A percentile compares a stretch with the other conserved stretches of the same genome.
phyloP scores from a whole-genome alignment of 2,888 invertebrate genomes.

The Ornithoptera alexandrae region DNA sequence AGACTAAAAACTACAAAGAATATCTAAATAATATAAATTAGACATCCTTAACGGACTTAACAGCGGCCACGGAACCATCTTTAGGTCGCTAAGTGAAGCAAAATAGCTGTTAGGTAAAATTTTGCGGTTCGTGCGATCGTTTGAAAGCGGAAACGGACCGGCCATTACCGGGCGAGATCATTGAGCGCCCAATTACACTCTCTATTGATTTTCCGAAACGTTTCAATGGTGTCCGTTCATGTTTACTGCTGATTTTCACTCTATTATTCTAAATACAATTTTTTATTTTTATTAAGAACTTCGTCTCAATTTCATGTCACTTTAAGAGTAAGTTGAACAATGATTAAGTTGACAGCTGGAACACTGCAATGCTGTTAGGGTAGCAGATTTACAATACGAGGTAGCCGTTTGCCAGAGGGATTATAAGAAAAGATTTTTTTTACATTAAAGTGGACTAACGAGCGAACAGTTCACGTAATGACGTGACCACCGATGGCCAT shows the following conservation, averaged over 20 bases:
- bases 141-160: slow-evolving; percentile 42
- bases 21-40: background rate
- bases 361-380: no score
- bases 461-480: no score
- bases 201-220: slow-evolving; percentile 50
- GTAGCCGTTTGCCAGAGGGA: no score
- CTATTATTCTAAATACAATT: background rate
- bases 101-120: slow-evolving; percentile 43
- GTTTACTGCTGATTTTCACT: slow-evolving; percentile 8
- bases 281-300: background rate
- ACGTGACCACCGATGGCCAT: no score
- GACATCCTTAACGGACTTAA: background rate
- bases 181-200: slow-evolving; percentile 41
- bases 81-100: slow-evolving; percentile 36
- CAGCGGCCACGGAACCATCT: slow-evolving; percentile 17
- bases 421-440: no score
- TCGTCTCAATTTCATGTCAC: background rate
- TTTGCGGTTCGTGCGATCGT: slow-evolving; percentile 50
- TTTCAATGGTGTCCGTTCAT: slow-evolving; percentile 28
- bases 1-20: background rate
- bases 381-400: no score
- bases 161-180: slow-evolving; percentile 30
- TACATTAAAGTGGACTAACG: no score
- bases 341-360: no score
- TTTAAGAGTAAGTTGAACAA: no score